These are phyloP conservation scores for Lithobates sylvaticus DNA, from an alignment of 2,797 vertebrate species.

Conservation along the genomic window DNA sequence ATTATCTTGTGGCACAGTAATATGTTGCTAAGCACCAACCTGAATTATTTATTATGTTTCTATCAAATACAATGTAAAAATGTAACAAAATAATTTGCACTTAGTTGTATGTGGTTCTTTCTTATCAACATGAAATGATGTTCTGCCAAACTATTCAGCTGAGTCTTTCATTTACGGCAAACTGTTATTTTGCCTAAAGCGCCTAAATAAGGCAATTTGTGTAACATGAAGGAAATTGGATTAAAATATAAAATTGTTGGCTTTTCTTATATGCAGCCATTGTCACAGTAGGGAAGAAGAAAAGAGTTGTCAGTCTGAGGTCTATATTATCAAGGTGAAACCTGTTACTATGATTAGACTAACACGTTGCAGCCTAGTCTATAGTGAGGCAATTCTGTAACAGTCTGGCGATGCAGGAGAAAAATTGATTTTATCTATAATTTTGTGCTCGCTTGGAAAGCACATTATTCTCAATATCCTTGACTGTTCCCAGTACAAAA, in stretches of 20 bases:
- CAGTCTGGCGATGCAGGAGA: neutral
- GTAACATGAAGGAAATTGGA: constrained; percentile 8
- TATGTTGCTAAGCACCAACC: neutral
- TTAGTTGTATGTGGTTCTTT: neutral
- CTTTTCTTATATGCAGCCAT: constrained; percentile 7
- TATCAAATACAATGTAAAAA: neutral
- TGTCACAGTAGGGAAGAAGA: neutral
- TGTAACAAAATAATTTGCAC: neutral
- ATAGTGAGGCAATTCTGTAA: neutral
- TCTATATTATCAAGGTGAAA: constrained; percentile 18
- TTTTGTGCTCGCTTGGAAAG: neutral
- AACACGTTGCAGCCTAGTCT: neutral
- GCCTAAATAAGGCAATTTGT: constrained; percentile 18
- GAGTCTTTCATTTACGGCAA: neutral
- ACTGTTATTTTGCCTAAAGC: constrained; percentile 1
- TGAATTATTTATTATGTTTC: neutral
- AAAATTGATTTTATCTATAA: neutral
- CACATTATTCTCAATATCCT: neutral
- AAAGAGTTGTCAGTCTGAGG: constrained; percentile 14
- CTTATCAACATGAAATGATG: neutral
- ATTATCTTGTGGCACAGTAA: too few species aligned
- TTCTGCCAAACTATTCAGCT: neutral
- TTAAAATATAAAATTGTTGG: constrained; percentile 16
- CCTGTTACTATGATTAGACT: constrained; percentile 20
- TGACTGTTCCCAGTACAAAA: neutral